Conservation (phyloP, 2,797 vertebrate species). For the Tachyglossus aculeatus region DNA sequence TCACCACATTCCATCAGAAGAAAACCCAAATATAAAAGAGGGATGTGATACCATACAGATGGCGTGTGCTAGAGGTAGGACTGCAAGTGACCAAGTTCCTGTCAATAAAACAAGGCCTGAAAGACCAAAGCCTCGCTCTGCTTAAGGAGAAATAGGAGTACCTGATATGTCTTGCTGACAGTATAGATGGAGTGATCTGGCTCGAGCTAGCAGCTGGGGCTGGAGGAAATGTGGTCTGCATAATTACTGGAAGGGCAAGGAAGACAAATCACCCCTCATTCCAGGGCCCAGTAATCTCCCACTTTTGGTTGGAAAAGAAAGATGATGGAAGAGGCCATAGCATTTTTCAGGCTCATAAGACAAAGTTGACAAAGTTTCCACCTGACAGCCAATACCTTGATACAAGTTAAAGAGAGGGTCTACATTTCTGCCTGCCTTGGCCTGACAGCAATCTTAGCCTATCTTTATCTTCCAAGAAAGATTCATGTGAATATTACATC, state of each 20-base stretch:
- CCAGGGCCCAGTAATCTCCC: background rate
- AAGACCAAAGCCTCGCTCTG: constrained; percentile 2
- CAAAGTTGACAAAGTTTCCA: background rate
- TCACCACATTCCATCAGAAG: constrained; percentile 17
- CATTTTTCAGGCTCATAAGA: background rate
- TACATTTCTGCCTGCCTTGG: too few species aligned
- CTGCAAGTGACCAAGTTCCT: background rate
- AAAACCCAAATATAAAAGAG: background rate
- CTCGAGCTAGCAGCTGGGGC: background rate
- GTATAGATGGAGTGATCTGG: background rate
- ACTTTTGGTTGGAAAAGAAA: background rate
- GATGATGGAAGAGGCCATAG: background rate
- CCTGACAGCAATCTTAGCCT: too few species aligned
- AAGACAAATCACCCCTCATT: background rate
- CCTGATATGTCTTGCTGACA: constrained; percentile 1
- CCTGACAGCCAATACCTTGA: too few species aligned
- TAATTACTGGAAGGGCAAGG: background rate
- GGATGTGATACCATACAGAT: background rate
- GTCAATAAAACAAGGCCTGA: background rate
- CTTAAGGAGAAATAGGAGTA: constrained; percentile 17
- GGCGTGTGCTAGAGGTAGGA: background rate
- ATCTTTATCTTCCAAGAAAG: too few species aligned
- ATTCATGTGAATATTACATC: too few species aligned
- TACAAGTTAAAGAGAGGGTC: too few species aligned
- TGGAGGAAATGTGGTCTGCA: fast-evolving